Evolutionary conservation across 2,113 vertebrate species (phyloP), one percentile per base, ranked within the genome.

Genomic region (Lagenorhynchus albirostris): DNA sequence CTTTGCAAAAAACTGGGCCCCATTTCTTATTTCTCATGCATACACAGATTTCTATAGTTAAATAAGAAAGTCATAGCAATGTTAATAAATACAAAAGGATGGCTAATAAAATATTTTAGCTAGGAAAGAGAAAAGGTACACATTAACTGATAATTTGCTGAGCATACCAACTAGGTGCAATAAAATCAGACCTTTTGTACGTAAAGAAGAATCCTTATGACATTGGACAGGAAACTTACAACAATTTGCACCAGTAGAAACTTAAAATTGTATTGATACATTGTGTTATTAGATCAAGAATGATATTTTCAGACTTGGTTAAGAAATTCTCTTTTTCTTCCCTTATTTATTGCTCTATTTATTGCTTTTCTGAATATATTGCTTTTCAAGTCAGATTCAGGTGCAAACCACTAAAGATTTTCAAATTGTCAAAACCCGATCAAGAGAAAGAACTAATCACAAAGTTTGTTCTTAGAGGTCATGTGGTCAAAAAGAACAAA

Each of bases 1-100:
- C 85, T 95, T 94, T 92, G n/a, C 17, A 97, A 98, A 98, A 98
- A 98, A 7, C 68, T 97, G 21, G 14, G 62, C 65, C 53, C 50
- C 65, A 12, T 94, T 68, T 87, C 68, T 94, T 82, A 76, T 50
- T 91, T 70, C 50, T 93, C 41, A 94, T 60, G 80, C 55, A 95
- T 55, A 74, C 25, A 91, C 21, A 93, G 36, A 91, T 93, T 95
- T 96, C 71, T 97, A 41, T 84, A 85, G 95, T 65, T 91, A 92
- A 91, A 70, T 95, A 90, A 79, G 38, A 62, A 89, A 81, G 81
- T 1, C 36, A 18, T 41, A 92, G 8, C 38, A 92, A 85, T 29
- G 6, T 53, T 98, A 97, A 95, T 81, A 94, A 96, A 84, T 74
- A 6, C 53, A n/a, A 96, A 89, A 73, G 18, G 5, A 86, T 33